phyloP scores from a whole-genome alignment of 2,888 invertebrate genomes.

The Tipula vernalis region DNA sequence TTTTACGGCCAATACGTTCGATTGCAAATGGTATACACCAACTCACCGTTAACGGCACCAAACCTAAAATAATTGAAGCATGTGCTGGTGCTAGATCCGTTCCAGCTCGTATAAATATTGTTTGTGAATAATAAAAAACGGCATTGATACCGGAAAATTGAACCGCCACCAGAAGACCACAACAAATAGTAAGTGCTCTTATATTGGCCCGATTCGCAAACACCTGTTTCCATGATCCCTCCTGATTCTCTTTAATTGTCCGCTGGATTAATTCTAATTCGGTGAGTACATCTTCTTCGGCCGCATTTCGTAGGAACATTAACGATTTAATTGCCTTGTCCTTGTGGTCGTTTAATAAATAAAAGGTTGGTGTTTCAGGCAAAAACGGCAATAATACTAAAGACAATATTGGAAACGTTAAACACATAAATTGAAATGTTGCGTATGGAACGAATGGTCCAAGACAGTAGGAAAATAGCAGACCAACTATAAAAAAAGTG shows the following conservation, averaged over 20 bases:
- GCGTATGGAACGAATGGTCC: slow-evolving; percentile 38
- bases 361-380: neutral
- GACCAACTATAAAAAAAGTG: neutral
- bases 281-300: neutral
- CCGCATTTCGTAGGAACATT: neutral
- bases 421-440: neutral
- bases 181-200: neutral
- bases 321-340: neutral
- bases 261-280: neutral
- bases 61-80: neutral
- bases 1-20: neutral
- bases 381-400: neutral
- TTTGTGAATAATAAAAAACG: neutral
- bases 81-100: neutral
- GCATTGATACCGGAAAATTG: neutral
- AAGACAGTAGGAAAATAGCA: slow-evolving; percentile 38
- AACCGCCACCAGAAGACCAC: neutral
- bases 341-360: neutral
- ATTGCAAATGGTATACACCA: neutral
- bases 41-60: neutral
- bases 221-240: neutral
- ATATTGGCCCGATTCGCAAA: neutral
- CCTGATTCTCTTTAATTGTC: neutral
- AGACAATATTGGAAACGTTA: neutral
- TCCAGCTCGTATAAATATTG: neutral